Conservation (phyloP, 2,113 vertebrate genomes). For the Centropus unirufus region DNA sequence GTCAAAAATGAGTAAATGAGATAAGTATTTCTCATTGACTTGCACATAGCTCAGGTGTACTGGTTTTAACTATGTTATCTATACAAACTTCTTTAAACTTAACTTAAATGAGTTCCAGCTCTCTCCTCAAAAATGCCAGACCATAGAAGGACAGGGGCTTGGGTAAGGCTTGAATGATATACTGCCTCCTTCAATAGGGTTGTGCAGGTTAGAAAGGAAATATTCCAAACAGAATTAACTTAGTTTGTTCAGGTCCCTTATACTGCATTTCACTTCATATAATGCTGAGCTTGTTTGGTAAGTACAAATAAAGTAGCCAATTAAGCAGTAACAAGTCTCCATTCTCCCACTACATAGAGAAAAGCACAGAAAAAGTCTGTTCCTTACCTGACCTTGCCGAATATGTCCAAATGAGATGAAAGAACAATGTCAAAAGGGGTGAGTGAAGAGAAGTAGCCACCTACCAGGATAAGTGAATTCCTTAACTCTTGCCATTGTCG, state of each 20-base stretch:
- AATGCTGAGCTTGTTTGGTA: background rate
- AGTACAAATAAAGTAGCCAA: background rate
- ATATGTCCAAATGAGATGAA: background rate
- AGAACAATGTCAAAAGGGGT: background rate
- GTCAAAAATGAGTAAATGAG: constrained; percentile 6
- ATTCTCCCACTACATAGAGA: background rate
- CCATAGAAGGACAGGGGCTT: background rate
- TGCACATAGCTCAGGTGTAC: too few species aligned
- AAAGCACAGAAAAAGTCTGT: background rate
- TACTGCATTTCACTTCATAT: accelerated
- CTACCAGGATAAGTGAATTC: constrained; percentile 9
- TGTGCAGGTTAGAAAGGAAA: background rate
- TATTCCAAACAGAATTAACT: background rate
- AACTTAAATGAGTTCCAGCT: background rate
- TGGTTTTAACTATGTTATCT: background rate
- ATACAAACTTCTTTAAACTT: background rate
- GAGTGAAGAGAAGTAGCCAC: background rate
- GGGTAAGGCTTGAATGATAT: background rate
- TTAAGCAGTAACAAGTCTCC: background rate
- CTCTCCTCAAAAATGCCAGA: background rate
- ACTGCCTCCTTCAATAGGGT: background rate
- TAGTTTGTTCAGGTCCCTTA: background rate
- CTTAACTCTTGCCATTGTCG: background rate
- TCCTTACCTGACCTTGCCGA: background rate
- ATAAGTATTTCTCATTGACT: background rate